Evolutionary conservation across 2,888 invertebrate species (phyloP).

Genomic region (Sphecodes monilicornis): DNA sequence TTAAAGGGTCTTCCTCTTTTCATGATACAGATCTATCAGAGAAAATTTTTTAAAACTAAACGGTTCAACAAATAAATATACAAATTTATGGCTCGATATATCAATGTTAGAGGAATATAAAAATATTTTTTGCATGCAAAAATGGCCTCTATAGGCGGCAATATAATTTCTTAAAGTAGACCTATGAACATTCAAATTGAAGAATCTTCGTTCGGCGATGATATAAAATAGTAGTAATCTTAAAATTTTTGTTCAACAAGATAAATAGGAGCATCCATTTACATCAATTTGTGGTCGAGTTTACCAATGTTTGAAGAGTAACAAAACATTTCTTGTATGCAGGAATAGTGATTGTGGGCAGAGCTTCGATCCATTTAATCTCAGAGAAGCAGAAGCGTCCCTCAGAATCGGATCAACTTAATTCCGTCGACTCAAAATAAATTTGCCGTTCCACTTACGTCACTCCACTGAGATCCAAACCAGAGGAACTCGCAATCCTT

Average conservation of each 20-base stretch:
- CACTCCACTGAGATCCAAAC: slow-evolving; percentile 97
- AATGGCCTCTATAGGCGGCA: no score
- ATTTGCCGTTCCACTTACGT: slow-evolving; percentile 85
- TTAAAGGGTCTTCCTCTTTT: background rate
- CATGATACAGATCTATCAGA: background rate
- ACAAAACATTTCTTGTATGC: background rate
- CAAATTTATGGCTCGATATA: no score
- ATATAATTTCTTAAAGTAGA: no score
- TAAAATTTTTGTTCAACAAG: no score
- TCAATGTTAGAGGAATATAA: no score
- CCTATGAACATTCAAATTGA: no score
- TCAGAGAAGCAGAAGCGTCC: background rate
- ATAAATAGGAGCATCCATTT: background rate
- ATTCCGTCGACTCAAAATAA: background rate
- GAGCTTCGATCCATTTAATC: background rate
- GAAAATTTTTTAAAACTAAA: no score
- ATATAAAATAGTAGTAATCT: no score
- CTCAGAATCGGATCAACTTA: background rate
- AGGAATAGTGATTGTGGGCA: background rate
- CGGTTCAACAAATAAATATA: no score
- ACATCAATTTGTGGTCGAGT: background rate
- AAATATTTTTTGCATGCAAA: no score
- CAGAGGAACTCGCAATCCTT: slow-evolving; percentile 92
- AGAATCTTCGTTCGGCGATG: no score
- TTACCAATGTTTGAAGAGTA: background rate